phyloP scores from a whole-genome alignment of 2,797 vertebrate species.

The Spinibarbus caldwelli region DNA sequence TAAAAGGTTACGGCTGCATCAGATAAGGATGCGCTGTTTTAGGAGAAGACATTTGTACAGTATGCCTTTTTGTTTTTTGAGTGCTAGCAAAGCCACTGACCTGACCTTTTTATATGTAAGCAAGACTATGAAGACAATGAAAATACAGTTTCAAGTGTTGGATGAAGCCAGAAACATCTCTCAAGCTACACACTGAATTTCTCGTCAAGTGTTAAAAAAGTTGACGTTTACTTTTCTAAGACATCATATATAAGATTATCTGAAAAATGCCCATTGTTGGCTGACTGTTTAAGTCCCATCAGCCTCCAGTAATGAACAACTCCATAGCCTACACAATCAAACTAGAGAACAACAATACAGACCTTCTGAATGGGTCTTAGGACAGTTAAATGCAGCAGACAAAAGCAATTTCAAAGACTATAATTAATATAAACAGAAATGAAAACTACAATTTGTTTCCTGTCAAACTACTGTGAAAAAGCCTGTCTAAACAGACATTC shows the following conservation, averaged over 20 bases:
- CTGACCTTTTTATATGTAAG: too few species aligned
- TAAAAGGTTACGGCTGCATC: background rate
- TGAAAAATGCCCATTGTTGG: background rate
- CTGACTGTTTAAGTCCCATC: slow-evolving; percentile 21
- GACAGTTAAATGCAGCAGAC: slow-evolving; percentile 17
- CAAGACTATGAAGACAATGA: too few species aligned
- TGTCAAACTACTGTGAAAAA: slow-evolving; percentile 8
- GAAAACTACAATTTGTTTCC: slow-evolving; percentile 43
- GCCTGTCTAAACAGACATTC: slow-evolving; percentile 36
- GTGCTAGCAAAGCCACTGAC: too few species aligned
- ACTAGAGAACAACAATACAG: slow-evolving; percentile 22
- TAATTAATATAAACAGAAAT: slow-evolving; percentile 41
- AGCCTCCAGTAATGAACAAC: slow-evolving; percentile 16
- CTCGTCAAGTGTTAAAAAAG: background rate
- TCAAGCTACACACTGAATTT: background rate
- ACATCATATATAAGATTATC: background rate
- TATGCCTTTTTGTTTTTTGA: too few species aligned
- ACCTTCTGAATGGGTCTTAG: background rate
- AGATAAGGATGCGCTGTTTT: background rate
- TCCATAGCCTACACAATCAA: background rate
- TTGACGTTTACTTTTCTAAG: background rate
- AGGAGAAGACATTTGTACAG: background rate
- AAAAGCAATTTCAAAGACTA: slow-evolving; percentile 29
- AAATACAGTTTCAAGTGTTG: too few species aligned
- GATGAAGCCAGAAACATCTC: background rate